Base-by-base conservation (phyloP, 1,140 invertebrate species). In the Belonocnema kinseyi region DNA sequence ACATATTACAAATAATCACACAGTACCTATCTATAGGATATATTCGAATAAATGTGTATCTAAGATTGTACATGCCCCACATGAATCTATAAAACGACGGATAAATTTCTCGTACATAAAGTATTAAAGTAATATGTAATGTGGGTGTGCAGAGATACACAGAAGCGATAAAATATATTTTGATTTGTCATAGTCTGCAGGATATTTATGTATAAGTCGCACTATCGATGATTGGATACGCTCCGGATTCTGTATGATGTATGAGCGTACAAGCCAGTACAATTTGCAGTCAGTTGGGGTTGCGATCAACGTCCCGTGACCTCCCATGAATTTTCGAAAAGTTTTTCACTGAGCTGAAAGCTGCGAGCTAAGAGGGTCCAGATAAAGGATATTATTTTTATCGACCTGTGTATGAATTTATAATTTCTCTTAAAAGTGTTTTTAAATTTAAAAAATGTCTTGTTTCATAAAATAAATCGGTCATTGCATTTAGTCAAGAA, bases 151-250 rank as follows among this genome's bases (percentile, higher is more conserved):
- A 33, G 74, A 77, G 72, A 83, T 82, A 79, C 72, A 81, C 70
- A 75, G 58, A 33, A 52, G 75, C 79, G 84, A 82, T 80, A 82
- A 83, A 76, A 85, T 86, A 82, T 86, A 87, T 85, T 87, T 85
- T 85, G 81, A 87, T 87, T 86, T 86, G 86, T 86, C 85, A 85
- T 81, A 82, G 78, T 81, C 80, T 46, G 79, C 81, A 73, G 75
- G 75, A 72, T 85, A 84, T 85, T 80, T 80, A 75, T 77, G 82
- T 80, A 26, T 51, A 84, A 82, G 75, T 82, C 80, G 85, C 82
- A 85, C 85, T 87, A 86, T 85, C 83, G 82, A 82, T 84, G 84
- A 87, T 87, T 86, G 83, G 81, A 85, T 80, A 84, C 81, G 82
- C 75, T 78, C 73, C 72, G 54, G 61, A 72, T 75, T 73, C 53